Evolutionary conservation across 2,797 vertebrate species (phyloP).

Genomic region (Arctocebus calabarensis): DNA sequence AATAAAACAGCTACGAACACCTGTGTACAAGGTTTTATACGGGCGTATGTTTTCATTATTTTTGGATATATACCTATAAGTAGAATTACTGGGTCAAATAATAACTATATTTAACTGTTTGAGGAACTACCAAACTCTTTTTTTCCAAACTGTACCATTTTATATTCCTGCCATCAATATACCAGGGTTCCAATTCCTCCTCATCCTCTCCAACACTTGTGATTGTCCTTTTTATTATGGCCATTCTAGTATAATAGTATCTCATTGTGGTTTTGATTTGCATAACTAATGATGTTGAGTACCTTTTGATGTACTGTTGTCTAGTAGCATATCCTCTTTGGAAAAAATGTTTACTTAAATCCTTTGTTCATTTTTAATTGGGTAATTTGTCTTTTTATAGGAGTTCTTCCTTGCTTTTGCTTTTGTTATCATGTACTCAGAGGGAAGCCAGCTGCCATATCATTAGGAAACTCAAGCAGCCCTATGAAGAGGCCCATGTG

Average conservation of each 20-base stretch:
- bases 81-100: neutral
- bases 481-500: neutral
- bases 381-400: neutral
- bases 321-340: neutral
- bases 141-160: neutral
- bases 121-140: neutral
- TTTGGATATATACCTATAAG: neutral
- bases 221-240: neutral
- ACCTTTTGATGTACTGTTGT: neutral
- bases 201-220: neutral
- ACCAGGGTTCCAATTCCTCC: neutral
- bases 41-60: neutral
- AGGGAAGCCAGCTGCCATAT: neutral
- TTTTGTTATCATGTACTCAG: neutral
- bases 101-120: constrained; percentile 17
- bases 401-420: neutral
- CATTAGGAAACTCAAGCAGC: neutral
- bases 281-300: neutral
- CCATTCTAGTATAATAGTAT: neutral
- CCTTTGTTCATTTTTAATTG: neutral
- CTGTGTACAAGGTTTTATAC: neutral
- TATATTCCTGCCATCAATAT: neutral
- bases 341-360: neutral
- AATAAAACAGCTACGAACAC: neutral
- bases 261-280: neutral